phyloP scores from a whole-genome alignment of 2,888 invertebrate species.

The Heterodera filipjevi region DNA sequence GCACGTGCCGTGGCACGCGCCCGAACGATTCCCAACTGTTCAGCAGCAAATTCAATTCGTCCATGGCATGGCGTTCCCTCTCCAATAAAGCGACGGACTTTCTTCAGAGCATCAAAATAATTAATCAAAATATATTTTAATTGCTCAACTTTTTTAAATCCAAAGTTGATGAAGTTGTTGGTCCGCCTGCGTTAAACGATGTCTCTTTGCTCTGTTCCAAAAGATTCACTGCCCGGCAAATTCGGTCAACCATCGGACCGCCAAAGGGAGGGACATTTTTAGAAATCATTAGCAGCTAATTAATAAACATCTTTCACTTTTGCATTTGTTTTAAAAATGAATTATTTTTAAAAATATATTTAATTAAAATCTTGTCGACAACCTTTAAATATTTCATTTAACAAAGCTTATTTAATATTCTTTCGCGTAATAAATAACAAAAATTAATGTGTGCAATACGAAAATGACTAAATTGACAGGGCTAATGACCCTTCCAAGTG shows the following conservation, averaged over 20 bases:
- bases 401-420: too few relatives aligned
- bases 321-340: too few relatives aligned
- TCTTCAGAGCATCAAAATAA: not conserved
- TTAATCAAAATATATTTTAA: not conserved
- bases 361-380: too few relatives aligned
- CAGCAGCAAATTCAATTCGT: constrained; percentile 30
- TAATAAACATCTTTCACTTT: not conserved
- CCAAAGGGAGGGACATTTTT: not conserved
- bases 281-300: not conserved
- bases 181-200: not conserved
- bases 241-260: not conserved
- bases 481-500: too few relatives aligned
- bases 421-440: too few relatives aligned
- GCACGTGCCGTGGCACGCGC: constrained; percentile 18
- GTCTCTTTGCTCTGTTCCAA: constrained; percentile 4
- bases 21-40: constrained; percentile 28
- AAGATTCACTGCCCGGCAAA: not conserved
- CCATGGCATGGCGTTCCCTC: constrained; percentile 32
- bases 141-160: not conserved
- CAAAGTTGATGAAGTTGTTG: not conserved
- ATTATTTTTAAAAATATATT: too few relatives aligned
- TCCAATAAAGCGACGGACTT: constrained; percentile 17
- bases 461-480: too few relatives aligned
- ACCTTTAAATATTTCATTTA: too few relatives aligned
- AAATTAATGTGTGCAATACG: too few relatives aligned